Base-by-base conservation (phyloP, 2,797 vertebrate species). In the Botia kubotai region DNA sequence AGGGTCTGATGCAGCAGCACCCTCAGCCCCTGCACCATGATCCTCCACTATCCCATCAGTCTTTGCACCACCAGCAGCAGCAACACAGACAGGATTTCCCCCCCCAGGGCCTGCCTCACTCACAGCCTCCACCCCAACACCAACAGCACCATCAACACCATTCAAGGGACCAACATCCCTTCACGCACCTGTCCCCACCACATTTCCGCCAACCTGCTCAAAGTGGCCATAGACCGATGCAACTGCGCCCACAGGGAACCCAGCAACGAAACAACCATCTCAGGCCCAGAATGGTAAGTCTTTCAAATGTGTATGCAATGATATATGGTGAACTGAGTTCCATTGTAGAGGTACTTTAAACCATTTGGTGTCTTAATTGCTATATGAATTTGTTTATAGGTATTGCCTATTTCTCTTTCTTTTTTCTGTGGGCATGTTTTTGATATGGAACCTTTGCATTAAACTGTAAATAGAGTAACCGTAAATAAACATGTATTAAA, bases 121-220 rank as follows among this genome's bases (percentile, higher is more conserved):
- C 88, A 6, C 92, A 89, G 11, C 91, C 93, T 21, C 90, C 90
- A 10, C 95, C 91, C 58, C 95, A 92, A 43, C 39, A 43, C 39
- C 39, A 43, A 36, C 94, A 92, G 79, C 87, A 86, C 58, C 89
- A 85, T 75, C 92, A 88, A 75, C 85, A 89, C 80, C 93, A 91
- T 60, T 83, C 88, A 1, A 93, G 93, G n/a, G 94, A 95, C 6
- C 96, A 94, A 0, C 94, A 95, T 82, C 93, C 95, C 77, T 92
- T 97, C 89, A 94, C 97, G 94, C 95, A 95, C 80, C 93, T 96
- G 81, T 91, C 93, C 72, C 96, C 96, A 82, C 95, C 95, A 17
- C 95, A 91, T 84, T 98, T 97, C 91, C 93, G 96, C 89, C 94
- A 97, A 69, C 95, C 95, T 0, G 85, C 92, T 29, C 97, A 95